phyloP scores from a whole-genome alignment of 2,113 vertebrate genomes.

The Phainopepla nitens region DNA sequence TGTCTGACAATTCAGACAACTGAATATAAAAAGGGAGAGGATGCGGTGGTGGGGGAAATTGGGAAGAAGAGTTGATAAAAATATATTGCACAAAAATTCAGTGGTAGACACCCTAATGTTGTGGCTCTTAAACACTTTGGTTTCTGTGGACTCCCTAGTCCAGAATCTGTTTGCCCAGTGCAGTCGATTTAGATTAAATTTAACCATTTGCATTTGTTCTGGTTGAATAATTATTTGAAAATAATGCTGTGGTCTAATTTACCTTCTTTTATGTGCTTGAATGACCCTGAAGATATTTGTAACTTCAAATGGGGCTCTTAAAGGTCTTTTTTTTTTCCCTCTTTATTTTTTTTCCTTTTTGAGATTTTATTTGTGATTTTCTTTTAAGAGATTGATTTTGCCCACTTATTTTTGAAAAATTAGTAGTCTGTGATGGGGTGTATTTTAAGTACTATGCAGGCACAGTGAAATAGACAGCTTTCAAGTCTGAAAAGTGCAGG shows the following conservation, averaged over 20 bases:
- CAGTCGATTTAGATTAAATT: background rate
- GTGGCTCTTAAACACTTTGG: background rate
- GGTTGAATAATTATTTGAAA: background rate
- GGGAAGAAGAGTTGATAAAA: background rate
- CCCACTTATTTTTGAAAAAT: background rate
- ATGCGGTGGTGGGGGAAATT: background rate
- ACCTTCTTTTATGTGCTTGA: background rate
- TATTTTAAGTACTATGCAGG: background rate
- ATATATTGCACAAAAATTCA: background rate
- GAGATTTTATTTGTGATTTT: background rate
- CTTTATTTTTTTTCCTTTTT: background rate
- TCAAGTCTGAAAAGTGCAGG: background rate
- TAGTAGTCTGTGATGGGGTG: background rate
- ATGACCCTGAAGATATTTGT: background rate
- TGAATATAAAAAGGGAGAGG: background rate
- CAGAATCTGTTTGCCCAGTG: background rate
- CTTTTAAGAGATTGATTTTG: background rate
- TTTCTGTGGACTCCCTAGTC: background rate
- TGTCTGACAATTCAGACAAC: background rate
- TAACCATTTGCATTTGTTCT: background rate
- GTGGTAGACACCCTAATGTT: background rate
- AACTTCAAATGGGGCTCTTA: background rate
- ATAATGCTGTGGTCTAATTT: background rate
- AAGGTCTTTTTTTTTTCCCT: background rate
- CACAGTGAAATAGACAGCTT: background rate